Base-by-base conservation (phyloP, 2,888 invertebrate genomes). In the Diadegma fenestrale region DNA sequence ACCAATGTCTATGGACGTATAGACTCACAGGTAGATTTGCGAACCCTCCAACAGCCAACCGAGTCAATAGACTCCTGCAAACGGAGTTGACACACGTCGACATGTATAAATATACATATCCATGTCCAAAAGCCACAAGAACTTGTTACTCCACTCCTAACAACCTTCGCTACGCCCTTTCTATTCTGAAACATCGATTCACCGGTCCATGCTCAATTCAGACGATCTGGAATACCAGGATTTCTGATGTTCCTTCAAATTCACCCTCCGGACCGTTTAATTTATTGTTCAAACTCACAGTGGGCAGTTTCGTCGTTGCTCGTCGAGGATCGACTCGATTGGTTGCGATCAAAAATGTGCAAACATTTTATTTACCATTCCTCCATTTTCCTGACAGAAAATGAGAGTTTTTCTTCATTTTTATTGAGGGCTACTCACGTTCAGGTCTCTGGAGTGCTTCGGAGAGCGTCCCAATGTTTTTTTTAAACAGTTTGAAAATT, bases 31-130 rank as follows among this genome's bases (percentile, higher is more conserved):
- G 48, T 30, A 69, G 45, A 48, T 69, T 48, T 77, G 66, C 41
- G 19, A 64, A 17, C 14, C 22, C 37, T 54, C 30, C 30, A 30
- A 75, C 17, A 45, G 61, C 61, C 58, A 58, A 58, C 41, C 19
- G 61, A 75, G 61, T 61, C 61, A 45, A 45, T 61, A 30, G 73
- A 75, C 58, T 43, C 43, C 22, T 54, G 22, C 72, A 58, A 61
- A 73, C 51, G 58, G 72, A 73, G 22, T 73, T 73, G 72, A 73
- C 72, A 41, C 51, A 71, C 71, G 71, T 71, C 51, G 17, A 45
- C 26, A 45, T 22, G 43, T 26, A 68, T 45, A 45, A 45, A 68
- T 45, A 68, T 22, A 37, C 66, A 41, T 22, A 45, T 68, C 68
- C 14, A 68, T 68, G 41, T 26, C 22, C 26, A 17, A 17, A 45